Conservation (phyloP, 2,113 vertebrate species). For the Halcyon senegalensis region DNA sequence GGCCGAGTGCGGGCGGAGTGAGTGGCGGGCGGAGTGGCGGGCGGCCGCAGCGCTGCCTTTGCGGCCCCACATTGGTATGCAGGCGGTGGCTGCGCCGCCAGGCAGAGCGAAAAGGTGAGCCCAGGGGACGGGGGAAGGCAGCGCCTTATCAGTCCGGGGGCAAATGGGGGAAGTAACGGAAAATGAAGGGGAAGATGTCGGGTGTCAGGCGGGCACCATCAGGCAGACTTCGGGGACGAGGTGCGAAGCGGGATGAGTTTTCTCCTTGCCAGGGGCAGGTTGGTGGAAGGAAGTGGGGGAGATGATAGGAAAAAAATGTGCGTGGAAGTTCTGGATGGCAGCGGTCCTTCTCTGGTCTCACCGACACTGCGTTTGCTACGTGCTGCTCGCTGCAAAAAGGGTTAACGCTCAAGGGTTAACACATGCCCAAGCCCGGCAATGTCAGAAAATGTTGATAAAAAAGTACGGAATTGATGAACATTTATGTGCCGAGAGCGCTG, state of each 20-base stretch:
- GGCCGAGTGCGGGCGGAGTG: neutral
- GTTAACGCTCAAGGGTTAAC: neutral
- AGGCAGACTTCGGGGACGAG: neutral
- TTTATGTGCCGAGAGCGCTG: neutral
- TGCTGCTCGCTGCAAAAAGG: neutral
- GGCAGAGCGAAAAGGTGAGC: slow-evolving; percentile 60
- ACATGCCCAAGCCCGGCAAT: neutral
- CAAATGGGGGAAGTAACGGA: neutral
- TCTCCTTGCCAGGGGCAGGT: neutral
- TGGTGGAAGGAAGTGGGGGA: neutral
- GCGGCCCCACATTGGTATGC: slow-evolving; percentile 59
- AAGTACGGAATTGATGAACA: neutral
- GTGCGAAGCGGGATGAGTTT: neutral
- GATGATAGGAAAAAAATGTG: neutral
- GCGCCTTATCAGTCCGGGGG: neutral
- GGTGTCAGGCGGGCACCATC: neutral
- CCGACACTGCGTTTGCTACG: neutral
- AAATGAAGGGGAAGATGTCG: neutral
- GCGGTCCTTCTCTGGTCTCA: neutral
- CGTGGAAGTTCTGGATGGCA: slow-evolving; percentile 9
- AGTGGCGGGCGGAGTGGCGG: neutral
- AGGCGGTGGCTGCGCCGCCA: slow-evolving; percentile 53
- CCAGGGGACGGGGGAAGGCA: neutral
- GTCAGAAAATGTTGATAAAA: neutral
- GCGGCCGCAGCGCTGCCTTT: neutral